phyloP scores from a whole-genome alignment of 2,797 vertebrate genomes.

The Paedocypris micromegethes region DNA sequence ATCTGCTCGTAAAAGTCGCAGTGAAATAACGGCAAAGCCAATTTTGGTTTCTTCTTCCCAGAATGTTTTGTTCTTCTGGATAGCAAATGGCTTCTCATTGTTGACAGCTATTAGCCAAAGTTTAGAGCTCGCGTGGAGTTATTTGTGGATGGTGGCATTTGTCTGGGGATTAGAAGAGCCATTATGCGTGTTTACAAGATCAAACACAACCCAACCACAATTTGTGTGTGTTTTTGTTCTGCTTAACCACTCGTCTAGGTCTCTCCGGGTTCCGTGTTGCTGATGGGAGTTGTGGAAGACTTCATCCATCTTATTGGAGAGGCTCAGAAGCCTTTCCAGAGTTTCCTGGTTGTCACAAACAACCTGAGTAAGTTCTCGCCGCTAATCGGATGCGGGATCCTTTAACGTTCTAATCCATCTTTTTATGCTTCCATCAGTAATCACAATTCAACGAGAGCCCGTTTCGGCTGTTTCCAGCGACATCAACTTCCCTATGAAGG shows the following conservation, averaged over 20 bases:
- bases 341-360: conserved; percentile 91
- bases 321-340: conserved; percentile 94
- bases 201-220: neutral
- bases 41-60: no score
- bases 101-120: conserved; percentile 14
- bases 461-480: conserved; percentile 94
- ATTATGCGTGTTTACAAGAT: neutral
- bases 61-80: neutral
- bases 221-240: conserved; percentile 13
- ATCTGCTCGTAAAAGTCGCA: conserved; percentile 7
- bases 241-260: conserved; percentile 66
- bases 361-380: conserved; percentile 82
- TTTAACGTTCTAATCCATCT: conserved; percentile 4
- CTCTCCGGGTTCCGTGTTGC: conserved; percentile 84
- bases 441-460: conserved; percentile 93
- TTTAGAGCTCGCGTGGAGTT: neutral
- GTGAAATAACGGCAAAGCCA: neutral
- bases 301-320: conserved; percentile 96
- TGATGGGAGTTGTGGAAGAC: conserved; percentile 95
- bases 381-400: neutral
- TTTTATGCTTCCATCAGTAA: conserved; percentile 67
- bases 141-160: conserved; percentile 2
- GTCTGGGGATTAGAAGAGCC: neutral
- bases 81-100: neutral
- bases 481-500: conserved; percentile 97